Conservation (phyloP, 2,888 invertebrate genomes). For the Ferrisia virgata region DNA sequence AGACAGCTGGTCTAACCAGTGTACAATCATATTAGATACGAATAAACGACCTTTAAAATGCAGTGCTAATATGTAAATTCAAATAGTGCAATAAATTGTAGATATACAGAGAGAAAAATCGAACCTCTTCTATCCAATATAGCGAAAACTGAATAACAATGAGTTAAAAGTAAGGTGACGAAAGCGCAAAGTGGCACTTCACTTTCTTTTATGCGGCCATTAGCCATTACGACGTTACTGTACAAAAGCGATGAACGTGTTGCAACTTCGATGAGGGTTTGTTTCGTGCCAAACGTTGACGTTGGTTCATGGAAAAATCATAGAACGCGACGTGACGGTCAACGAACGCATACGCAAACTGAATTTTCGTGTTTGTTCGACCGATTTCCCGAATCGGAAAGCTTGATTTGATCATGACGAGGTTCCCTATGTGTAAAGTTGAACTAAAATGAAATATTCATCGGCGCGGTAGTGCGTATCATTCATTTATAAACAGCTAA, state of each 20-base stretch:
- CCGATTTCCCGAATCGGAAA: slow-evolving; percentile 31
- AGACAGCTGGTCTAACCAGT: no score
- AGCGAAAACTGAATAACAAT: slow-evolving; percentile 48
- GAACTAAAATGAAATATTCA: slow-evolving; percentile 2
- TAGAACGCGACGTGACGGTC: slow-evolving; percentile 25
- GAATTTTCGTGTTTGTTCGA: slow-evolving; percentile 19
- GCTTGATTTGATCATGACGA: neutral
- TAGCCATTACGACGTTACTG: neutral
- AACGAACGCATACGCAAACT: slow-evolving; percentile 35
- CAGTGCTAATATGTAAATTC: neutral
- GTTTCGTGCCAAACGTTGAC: neutral
- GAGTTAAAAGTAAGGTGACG: slow-evolving; percentile 48
- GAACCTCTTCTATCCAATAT: slow-evolving; percentile 48
- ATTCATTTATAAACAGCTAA: neutral
- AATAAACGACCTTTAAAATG: no score
- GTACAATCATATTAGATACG: no score
- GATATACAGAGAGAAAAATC: neutral
- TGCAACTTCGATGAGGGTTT: slow-evolving; percentile 1
- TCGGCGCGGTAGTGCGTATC: slow-evolving; percentile 15
- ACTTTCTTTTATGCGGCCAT: slow-evolving; percentile 33
- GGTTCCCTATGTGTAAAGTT: neutral
- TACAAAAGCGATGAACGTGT: slow-evolving; percentile 31
- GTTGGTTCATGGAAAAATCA: neutral
- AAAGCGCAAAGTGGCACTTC: slow-evolving; percentile 43
- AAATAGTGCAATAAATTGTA: neutral